Percentiles rank a stretch among this genome's conserved stretches.
Evolutionary conservation across 2,888 invertebrate species (phyloP).

Genomic region (Diadegma fenestrale): DNA sequence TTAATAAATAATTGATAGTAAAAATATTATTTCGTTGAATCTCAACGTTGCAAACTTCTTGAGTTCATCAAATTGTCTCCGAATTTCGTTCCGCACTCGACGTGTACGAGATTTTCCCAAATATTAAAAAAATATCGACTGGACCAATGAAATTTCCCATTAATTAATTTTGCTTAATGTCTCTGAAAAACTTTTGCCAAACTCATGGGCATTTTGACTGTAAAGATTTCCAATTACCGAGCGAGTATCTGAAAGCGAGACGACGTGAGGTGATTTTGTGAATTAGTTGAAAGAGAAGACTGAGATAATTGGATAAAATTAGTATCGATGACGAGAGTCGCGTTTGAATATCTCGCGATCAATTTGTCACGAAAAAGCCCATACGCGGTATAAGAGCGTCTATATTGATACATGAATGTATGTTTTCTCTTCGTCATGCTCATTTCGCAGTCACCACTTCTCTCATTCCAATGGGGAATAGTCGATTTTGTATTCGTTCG

Average conservation of each 20-base stretch:
- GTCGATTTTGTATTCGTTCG: slow-evolving; percentile 64
- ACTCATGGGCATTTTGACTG: not conserved
- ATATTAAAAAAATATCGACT: not conserved
- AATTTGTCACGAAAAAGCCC: slow-evolving; percentile 13
- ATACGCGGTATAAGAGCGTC: not conserved
- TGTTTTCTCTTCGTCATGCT: slow-evolving; percentile 52
- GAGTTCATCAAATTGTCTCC: not conserved
- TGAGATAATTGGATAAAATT: not conserved
- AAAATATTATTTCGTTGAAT: too few relatives aligned
- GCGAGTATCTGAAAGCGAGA: not conserved
- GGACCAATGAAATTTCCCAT: not conserved
- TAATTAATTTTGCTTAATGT: not conserved
- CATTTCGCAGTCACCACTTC: slow-evolving; percentile 35
- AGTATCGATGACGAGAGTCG: not conserved
- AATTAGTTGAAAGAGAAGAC: not conserved
- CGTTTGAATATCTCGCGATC: not conserved
- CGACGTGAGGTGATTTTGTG: not conserved
- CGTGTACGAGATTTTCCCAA: not conserved
- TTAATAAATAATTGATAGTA: too few relatives aligned
- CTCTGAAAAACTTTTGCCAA: too few relatives aligned
- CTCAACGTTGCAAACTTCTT: too few relatives aligned
- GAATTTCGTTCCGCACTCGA: too few relatives aligned
- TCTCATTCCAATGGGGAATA: slow-evolving; percentile 51
- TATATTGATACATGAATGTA: slow-evolving; percentile 7
- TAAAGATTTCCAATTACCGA: not conserved